Conservation (phyloP, 1,140 invertebrate species). For the Tetraneura akinire region DNA sequence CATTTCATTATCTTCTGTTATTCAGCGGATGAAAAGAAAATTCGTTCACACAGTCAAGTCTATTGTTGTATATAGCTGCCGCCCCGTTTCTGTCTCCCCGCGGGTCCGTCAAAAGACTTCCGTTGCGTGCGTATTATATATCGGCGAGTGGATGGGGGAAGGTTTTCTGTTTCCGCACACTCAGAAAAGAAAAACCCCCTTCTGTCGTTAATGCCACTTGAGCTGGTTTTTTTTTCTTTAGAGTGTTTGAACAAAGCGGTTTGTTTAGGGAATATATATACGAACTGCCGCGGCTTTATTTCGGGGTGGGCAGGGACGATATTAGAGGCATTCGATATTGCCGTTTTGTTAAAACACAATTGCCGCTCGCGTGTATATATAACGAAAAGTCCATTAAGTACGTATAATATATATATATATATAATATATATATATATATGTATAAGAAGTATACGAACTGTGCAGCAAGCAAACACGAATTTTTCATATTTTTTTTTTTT, state of each 20-base stretch:
- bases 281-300: neutral
- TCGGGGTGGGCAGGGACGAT: neutral
- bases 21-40: neutral
- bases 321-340: neutral
- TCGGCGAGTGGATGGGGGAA: neutral
- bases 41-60: conserved; percentile 21
- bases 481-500: too few relatives aligned
- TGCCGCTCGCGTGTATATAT: neutral
- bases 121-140: neutral
- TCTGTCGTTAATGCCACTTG: conserved; percentile 39
- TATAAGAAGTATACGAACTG: too few relatives aligned
- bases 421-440: too few relatives aligned
- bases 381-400: neutral
- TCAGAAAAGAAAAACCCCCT: conserved; percentile 40
- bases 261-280: conserved; percentile 37
- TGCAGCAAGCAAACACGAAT: too few relatives aligned
- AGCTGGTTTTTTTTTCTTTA: conserved; percentile 41
- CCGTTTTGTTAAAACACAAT: conserved; percentile 39
- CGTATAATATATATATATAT: too few relatives aligned
- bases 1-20: too few relatives aligned
- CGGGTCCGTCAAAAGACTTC: conserved; percentile 40
- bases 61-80: conserved; percentile 8
- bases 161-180: conserved; percentile 29
- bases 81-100: neutral
- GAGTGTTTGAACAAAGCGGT: conserved; percentile 49